A percentile compares a stretch with the other conserved stretches of the same genome.
Conservation (phyloP, 2,888 invertebrate species). For the Seladonia tumulorum region DNA sequence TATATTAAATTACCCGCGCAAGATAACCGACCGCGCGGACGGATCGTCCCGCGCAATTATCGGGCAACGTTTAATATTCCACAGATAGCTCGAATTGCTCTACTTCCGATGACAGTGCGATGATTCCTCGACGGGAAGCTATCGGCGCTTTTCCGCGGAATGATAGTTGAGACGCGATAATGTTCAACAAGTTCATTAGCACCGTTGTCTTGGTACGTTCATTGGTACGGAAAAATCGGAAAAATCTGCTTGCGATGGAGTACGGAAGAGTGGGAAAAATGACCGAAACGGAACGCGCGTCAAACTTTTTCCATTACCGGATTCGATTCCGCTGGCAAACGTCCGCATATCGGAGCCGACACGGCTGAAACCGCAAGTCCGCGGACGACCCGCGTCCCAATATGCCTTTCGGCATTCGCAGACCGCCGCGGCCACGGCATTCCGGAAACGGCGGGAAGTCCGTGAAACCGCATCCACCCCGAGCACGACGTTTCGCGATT, state of each 20-base stretch:
- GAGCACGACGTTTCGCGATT: too few relatives aligned
- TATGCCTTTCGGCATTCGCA: conserved; percentile 55
- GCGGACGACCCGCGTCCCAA: conserved; percentile 51
- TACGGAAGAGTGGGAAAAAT: too few relatives aligned
- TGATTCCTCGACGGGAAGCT: too few relatives aligned
- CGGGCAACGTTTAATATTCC: conserved; percentile 21
- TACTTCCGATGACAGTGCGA: not conserved
- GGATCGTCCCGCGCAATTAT: conserved; percentile 28
- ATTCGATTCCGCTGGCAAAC: too few relatives aligned
- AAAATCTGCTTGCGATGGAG: too few relatives aligned
- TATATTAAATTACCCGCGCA: conserved; percentile 15
- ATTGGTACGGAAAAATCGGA: too few relatives aligned
- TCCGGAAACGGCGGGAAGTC: conserved; percentile 29
- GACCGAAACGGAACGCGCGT: too few relatives aligned
- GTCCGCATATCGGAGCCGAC: not conserved
- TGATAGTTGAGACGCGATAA: not conserved
- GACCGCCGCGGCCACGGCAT: conserved; percentile 46
- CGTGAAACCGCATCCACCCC: not conserved
- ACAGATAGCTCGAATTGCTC: conserved; percentile 24
- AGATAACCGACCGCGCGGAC: conserved; percentile 19
- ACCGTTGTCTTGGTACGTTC: too few relatives aligned
- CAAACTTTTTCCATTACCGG: too few relatives aligned
- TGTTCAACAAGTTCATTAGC: not conserved
- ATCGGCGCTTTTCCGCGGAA: not conserved
- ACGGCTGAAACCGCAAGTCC: conserved; percentile 41